These are phyloP conservation scores for Platyscapa corneri DNA, from an alignment of 1,140 invertebrate genomes.

Conservation along the genomic window DNA sequence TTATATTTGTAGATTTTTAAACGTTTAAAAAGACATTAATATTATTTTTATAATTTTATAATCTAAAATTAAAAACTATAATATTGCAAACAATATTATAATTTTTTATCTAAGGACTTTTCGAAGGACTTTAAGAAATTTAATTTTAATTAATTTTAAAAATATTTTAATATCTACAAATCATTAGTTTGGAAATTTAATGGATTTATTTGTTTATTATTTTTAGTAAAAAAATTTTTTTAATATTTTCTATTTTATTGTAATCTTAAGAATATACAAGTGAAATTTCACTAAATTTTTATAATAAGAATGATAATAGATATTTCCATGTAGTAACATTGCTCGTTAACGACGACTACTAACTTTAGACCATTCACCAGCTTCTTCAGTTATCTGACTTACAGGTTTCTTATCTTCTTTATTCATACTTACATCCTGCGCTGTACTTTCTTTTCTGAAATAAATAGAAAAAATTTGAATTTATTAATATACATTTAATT, in stretches of 20 bases:
- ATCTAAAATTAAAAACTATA: too few relatives aligned
- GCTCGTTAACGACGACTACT: not conserved
- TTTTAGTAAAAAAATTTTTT: not conserved
- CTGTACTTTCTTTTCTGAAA: conserved; percentile 8
- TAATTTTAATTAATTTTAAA: too few relatives aligned
- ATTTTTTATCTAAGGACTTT: too few relatives aligned
- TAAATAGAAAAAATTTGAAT: conserved; percentile 4
- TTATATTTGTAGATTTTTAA: too few relatives aligned
- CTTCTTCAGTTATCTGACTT: not conserved
- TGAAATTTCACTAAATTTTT: not conserved
- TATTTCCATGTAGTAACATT: not conserved
- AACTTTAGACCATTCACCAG: conserved; percentile 26
- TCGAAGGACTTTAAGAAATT: too few relatives aligned
- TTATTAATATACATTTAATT: not conserved
- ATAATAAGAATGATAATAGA: not conserved
- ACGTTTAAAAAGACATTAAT: too few relatives aligned
- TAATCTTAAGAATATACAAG: conserved; percentile 25
- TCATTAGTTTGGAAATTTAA: too few relatives aligned
- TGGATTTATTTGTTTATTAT: too few relatives aligned
- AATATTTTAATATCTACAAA: too few relatives aligned
- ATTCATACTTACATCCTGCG: not conserved
- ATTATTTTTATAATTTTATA: too few relatives aligned
- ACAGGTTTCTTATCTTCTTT: conserved; percentile 7
- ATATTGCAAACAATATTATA: too few relatives aligned
- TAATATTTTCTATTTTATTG: conserved; percentile 7